Evolutionary conservation across 2,113 vertebrate genomes (phyloP).

Genomic region (Aegotheles bennettii): DNA sequence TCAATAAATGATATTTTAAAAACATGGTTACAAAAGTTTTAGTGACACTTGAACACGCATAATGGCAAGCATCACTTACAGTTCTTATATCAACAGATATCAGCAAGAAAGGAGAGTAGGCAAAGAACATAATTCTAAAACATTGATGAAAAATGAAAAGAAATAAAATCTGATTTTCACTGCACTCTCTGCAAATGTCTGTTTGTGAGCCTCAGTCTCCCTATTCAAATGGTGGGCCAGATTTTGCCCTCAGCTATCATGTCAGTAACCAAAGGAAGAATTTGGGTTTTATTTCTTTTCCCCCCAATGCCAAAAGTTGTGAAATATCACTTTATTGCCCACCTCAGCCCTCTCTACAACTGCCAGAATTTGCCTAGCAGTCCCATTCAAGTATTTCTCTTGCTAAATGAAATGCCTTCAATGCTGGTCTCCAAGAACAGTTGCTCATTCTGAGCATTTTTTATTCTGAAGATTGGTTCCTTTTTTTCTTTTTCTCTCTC

Average conservation of each 20-base stretch:
- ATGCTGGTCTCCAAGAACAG: not conserved
- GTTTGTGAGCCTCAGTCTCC: not conserved
- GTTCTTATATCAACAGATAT: not conserved
- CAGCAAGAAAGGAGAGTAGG: not conserved
- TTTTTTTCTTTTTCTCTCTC: accelerated
- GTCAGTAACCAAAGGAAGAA: not conserved
- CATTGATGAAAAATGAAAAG: not conserved
- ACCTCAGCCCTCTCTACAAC: not conserved
- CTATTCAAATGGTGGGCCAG: not conserved
- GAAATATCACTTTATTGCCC: not conserved
- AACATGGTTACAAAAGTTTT: not conserved
- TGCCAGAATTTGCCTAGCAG: not conserved
- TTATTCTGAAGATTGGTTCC: not conserved
- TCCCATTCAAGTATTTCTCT: not conserved
- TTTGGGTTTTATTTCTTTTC: not conserved
- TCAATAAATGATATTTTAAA: not conserved
- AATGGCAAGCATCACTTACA: not conserved
- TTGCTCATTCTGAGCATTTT: not conserved
- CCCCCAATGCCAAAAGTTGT: not conserved
- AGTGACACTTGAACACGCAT: not conserved
- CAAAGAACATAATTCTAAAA: not conserved
- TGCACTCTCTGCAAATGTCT: not conserved
- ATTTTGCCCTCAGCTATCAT: not conserved
- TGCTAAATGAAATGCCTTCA: not conserved
- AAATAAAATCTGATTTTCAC: not conserved